These are phyloP conservation scores for Euplexia lucipara DNA, from an alignment of 2,888 invertebrate species.

Conservation along the genomic window DNA sequence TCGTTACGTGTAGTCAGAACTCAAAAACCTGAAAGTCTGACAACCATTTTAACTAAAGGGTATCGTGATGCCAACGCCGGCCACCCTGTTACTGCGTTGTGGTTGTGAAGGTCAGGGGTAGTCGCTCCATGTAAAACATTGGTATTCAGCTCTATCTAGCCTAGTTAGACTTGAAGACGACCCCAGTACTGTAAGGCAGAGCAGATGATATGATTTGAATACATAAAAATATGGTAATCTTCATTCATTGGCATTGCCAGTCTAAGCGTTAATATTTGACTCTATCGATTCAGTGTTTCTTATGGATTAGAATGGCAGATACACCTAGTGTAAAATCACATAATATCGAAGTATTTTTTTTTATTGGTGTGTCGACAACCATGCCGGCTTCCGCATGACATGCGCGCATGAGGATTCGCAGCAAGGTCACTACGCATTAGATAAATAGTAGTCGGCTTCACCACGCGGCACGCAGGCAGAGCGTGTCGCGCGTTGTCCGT, in stretches of 20 bases:
- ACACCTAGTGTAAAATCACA: slow-evolving; percentile 21
- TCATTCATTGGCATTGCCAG: neutral
- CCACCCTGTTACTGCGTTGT: no score
- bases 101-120: no score
- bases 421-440: slow-evolving; percentile 78
- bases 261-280: neutral
- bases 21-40: no score
- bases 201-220: neutral
- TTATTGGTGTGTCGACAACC: slow-evolving; percentile 59
- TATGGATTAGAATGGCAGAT: slow-evolving; percentile 29
- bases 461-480: slow-evolving; percentile 67
- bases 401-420: slow-evolving; percentile 73
- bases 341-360: slow-evolving; percentile 22
- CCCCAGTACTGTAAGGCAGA: no score
- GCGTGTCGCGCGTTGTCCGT: slow-evolving; percentile 63
- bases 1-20: no score
- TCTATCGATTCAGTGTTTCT: no score
- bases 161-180: no score
- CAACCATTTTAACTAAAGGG: no score
- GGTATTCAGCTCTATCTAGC: no score
- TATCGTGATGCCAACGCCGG: no score
- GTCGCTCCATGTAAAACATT: no score
- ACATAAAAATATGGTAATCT: neutral
- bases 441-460: slow-evolving; percentile 65
- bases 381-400: slow-evolving; percentile 76